A percentile compares a stretch with the other conserved stretches of the same genome.
These are phyloP conservation scores for Bubo blakistoni DNA, from an alignment of 2,113 vertebrate species.

Conservation along the genomic window DNA sequence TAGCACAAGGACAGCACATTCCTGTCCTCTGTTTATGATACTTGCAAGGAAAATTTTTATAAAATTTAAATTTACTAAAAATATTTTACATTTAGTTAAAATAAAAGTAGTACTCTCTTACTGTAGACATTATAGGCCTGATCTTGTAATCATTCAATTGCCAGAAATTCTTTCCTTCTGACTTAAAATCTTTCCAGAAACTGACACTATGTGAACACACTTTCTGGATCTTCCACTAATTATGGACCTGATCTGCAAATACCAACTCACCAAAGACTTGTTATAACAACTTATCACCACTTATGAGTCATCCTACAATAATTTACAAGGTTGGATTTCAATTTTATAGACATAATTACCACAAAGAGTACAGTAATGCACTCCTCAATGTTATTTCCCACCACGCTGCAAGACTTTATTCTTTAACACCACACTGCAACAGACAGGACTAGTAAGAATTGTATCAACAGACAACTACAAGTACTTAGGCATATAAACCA, in stretches of 20 bases:
- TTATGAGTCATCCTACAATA: neutral
- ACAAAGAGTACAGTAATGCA: neutral
- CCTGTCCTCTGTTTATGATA: neutral
- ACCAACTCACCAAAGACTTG: neutral
- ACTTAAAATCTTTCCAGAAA: neutral
- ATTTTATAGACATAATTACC: neutral
- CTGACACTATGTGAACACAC: neutral
- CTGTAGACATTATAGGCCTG: neutral
- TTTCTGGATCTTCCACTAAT: neutral
- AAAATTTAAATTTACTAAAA: neutral
- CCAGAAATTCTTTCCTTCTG: constrained; percentile 37
- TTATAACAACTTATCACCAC: neutral
- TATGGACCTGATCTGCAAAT: neutral
- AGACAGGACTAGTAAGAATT: neutral
- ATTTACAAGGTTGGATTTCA: neutral
- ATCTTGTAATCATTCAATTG: neutral
- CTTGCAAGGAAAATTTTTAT: neutral
- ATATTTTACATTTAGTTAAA: neutral
- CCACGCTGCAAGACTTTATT: neutral
- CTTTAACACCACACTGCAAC: neutral
- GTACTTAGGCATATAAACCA: neutral
- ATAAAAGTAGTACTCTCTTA: neutral
- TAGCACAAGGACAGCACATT: neutral
- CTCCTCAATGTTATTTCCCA: neutral
- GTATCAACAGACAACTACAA: neutral